Evolutionary conservation across 2,113 vertebrate species (phyloP), one percentile per base, ranked within the genome.

Genomic region (Spilogale gracilis): DNA sequence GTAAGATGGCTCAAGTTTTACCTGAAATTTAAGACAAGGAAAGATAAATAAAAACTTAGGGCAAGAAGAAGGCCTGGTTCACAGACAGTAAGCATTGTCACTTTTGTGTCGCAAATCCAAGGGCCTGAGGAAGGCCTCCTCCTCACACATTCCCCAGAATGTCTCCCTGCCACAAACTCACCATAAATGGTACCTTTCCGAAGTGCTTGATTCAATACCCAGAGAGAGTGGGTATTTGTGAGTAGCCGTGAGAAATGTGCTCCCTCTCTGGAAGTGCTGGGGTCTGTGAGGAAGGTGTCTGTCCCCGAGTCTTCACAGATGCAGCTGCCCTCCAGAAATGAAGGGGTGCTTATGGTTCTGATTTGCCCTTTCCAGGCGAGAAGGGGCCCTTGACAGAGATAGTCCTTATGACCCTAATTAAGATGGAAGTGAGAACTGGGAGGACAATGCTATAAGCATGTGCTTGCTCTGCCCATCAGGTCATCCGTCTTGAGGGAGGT

Each of bases 1-100:
- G 71, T 91, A 95, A 65, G 60, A 56, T 21, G 65, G 43, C 27
- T 80, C 82, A 95, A 69, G 7, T 73, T 94, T 94, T 94, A 74
- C 56, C 74, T 79, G 96, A 74, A 86, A 76, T 45, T 60, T 78
- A 96, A 95, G n/a, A 43, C 71, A 88, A 82, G 10, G 30, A 83
- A 83, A 95, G 81, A 73, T 17, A 84, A 85, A 79, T 7, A 65
- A 71, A 96, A 88, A 50, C 11, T 58, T 20, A 60, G 88, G 63
- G 23, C 25, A 69, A 83, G 30, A 88, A 73, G 32, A 61, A 63
- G 20, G 16, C 32, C 74, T 83, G 9, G 50, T 32, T 69, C 61
- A 80, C 43, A 60, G 52, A 54, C 30, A 27, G 30, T 60, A 91
- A 73, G 65, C 2, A 10, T 17, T 74, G 32, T 76, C 32, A 10